phyloP scores from a whole-genome alignment of 2,797 vertebrate genomes.

The Australoheros facetus region DNA sequence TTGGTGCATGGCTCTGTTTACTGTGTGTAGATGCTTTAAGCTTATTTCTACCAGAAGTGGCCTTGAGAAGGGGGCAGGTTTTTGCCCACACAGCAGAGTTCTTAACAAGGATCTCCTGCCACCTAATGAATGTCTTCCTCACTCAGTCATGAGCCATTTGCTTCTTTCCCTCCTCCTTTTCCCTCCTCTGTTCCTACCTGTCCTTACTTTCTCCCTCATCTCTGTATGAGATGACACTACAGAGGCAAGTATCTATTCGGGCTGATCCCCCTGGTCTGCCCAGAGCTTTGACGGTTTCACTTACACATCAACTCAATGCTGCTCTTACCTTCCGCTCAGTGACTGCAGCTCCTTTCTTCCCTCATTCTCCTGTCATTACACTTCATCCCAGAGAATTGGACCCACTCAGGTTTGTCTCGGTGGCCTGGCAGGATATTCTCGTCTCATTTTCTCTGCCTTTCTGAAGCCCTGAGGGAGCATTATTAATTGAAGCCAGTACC shows the following conservation, averaged over 20 bases:
- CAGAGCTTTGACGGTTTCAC: slow-evolving; percentile 21
- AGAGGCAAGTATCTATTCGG: slow-evolving; percentile 13
- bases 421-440: slow-evolving; percentile 20
- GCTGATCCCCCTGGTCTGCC: slow-evolving; percentile 9
- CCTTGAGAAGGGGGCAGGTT: slow-evolving; percentile 1
- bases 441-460: slow-evolving; percentile 35
- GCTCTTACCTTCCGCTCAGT: slow-evolving; percentile 14
- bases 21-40: background rate
- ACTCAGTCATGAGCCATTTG: slow-evolving; percentile 44
- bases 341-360: slow-evolving; percentile 11
- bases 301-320: slow-evolving; percentile 26
- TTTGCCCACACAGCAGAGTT: slow-evolving; percentile 40
- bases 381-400: slow-evolving; percentile 46
- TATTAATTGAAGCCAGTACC: slow-evolving; percentile 57
- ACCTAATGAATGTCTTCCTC: slow-evolving; percentile 55
- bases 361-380: slow-evolving; percentile 43
- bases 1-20: background rate
- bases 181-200: slow-evolving; percentile 9
- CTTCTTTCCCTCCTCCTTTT: background rate
- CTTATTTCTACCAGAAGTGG: slow-evolving; percentile 3
- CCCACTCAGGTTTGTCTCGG: slow-evolving; percentile 41
- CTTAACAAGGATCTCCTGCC: slow-evolving; percentile 46
- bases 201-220: slow-evolving; percentile 14
- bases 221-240: slow-evolving; percentile 39
- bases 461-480: slow-evolving; percentile 32